Conservation (phyloP, 2,797 vertebrate genomes). For the Bovichtus variegatus region DNA sequence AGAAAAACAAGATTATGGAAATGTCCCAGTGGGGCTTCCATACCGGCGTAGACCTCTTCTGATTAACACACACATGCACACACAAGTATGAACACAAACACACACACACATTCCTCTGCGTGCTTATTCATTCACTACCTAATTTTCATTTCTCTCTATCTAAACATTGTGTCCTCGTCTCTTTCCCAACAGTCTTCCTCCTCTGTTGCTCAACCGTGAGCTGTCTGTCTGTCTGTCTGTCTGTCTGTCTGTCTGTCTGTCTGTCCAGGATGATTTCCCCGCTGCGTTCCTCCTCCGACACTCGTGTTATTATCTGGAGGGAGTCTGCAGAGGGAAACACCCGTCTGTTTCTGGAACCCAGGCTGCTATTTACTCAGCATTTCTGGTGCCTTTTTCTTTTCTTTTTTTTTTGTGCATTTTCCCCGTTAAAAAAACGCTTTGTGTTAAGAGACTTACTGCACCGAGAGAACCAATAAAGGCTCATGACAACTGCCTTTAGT, state of each 20-base stretch:
- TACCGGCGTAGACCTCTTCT: not conserved
- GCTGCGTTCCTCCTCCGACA: constrained; percentile 10
- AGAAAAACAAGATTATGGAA: constrained; percentile 27
- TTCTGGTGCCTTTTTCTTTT: not conserved
- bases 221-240: not conserved
- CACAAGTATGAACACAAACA: not conserved
- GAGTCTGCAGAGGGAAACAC: constrained; percentile 47
- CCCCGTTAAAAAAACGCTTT: too few species aligned
- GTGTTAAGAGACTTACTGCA: too few species aligned
- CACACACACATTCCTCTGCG: constrained; percentile 7
- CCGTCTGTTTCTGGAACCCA: constrained; percentile 45
- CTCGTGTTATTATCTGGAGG: constrained; percentile 17
- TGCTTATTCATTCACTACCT: constrained; percentile 15
- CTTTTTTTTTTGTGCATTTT: too few species aligned
- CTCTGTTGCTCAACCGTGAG: constrained; percentile 38
- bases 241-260: constrained; percentile 1
- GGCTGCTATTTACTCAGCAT: constrained; percentile 2
- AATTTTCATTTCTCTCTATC: constrained; percentile 26
- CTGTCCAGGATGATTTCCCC: constrained; percentile 8
- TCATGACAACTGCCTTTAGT: too few species aligned
- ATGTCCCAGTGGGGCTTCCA: constrained; percentile 44
- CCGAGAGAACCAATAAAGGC: too few species aligned
- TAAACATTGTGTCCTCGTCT: constrained; percentile 22
- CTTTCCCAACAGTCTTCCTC: constrained; percentile 25
- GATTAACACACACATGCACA: not conserved